Conservation (phyloP, 2,113 vertebrate genomes). For the Urocolius indicus region DNA sequence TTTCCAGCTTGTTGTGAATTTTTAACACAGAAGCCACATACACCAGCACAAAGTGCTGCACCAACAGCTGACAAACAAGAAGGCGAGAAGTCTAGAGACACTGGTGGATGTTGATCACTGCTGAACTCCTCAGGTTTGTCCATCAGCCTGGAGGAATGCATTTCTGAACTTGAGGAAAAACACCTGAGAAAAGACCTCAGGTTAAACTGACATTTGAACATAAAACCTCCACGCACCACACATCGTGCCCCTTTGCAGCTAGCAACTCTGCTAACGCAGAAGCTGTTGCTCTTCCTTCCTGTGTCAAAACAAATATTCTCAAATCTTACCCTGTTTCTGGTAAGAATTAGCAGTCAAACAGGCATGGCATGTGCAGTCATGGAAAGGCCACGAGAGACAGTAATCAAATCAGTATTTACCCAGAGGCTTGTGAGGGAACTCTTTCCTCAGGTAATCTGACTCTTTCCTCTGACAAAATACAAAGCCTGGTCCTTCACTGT, state of each 20-base stretch:
- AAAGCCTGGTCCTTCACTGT: not conserved
- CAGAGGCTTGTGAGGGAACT: not conserved
- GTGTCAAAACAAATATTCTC: not conserved
- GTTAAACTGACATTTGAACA: not conserved
- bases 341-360: not conserved
- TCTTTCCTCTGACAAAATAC: not conserved
- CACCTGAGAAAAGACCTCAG: not conserved
- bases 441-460: not conserved
- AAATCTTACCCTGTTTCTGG: not conserved
- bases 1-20: slow-evolving; percentile 10
- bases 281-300: not conserved
- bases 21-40: not conserved
- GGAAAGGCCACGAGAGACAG: slow-evolving; percentile 34
- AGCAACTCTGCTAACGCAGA: not conserved
- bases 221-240: not conserved
- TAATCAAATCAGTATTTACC: not conserved
- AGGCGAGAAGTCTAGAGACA: not conserved
- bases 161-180: not conserved
- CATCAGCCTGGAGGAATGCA: not conserved
- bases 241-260: not conserved
- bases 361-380: slow-evolving; percentile 26
- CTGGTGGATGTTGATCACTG: not conserved
- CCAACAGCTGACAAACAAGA: not conserved
- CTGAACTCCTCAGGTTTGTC: not conserved
- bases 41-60: not conserved